Base-by-base conservation (phyloP, 1,140 invertebrate species). In the Drosophila busckii region DNA sequence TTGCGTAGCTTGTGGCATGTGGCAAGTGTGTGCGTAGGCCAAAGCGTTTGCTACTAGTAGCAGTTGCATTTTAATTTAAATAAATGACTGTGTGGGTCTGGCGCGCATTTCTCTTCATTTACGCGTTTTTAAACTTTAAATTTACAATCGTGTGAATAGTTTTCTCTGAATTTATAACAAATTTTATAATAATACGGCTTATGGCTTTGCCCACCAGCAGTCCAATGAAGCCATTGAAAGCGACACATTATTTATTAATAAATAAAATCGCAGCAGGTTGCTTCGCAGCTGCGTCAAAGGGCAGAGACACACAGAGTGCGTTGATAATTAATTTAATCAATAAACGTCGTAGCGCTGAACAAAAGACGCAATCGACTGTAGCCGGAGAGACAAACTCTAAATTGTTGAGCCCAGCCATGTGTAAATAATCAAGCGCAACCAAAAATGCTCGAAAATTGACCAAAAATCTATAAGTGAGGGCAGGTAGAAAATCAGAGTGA, bases 261-360 rank as follows among this genome's bases (percentile, higher is more conserved):
- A 41, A 66, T 58, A 64, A 58, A 46, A 64, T 22, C 20, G 59
- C 59, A 63, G 59, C 32, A 52, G 38, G n/a, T 41, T 23, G n/a
- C 10, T n/a, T 23, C 19, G 10, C 6, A 6, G 22, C n/a, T 2
- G 4, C 2, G 45, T n/a, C 55, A 58, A 40, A 29, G 2, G 20
- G 31, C 13, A 9, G 6, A 13, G 17, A 8, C 8, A 6, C 2
- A 80, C 58, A 78, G 67, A 46, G 69, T 58, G 75, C 75, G 70
- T 82, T 60, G 44, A 82, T 82, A 82, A 82, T 82, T 82, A 82
- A 82, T 82, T 73, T 66, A 82, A 82, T 82, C 75, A 82, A 82
- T 82, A 82, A 68, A 66, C 64, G 53, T 2, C 15, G 20, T 25
- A 26, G 25, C 5, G n/a, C 20, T n/a, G 32, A 5, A 10, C 20